phyloP scores from a whole-genome alignment of 2,113 vertebrate species.

The Pelusios castaneus region DNA sequence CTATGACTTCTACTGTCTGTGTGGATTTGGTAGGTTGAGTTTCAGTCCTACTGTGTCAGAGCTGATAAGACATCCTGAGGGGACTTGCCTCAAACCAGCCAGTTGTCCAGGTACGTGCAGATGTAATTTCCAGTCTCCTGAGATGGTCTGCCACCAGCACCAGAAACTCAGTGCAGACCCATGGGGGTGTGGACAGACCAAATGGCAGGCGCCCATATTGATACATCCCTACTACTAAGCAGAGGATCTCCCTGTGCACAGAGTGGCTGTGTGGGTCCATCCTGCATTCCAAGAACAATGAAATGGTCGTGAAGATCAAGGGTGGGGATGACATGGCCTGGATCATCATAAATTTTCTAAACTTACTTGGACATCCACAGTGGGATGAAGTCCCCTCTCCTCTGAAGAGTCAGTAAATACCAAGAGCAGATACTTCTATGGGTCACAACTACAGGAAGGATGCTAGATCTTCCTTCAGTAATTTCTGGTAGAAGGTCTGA shows the following conservation, averaged over 20 bases:
- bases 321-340: background rate
- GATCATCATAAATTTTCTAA: too few relatives aligned
- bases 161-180: background rate
- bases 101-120: background rate
- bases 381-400: too few relatives aligned
- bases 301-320: background rate
- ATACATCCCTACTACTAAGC: too few relatives aligned
- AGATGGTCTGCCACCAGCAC: background rate
- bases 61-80: background rate
- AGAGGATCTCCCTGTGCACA: background rate
- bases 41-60: background rate
- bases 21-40: background rate
- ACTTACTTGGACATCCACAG: too few relatives aligned
- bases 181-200: background rate
- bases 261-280: background rate
- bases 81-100: conserved; percentile 4
- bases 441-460: too few relatives aligned
- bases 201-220: too few relatives aligned
- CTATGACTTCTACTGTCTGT: too few relatives aligned
- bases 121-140: background rate
- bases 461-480: background rate
- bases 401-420: too few relatives aligned
- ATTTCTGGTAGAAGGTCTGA: background rate
- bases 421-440: too few relatives aligned
- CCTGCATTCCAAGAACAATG: background rate